Evolutionary conservation across 2,797 vertebrate genomes (phyloP).

Genomic region (Decapterus maruadsi): DNA sequence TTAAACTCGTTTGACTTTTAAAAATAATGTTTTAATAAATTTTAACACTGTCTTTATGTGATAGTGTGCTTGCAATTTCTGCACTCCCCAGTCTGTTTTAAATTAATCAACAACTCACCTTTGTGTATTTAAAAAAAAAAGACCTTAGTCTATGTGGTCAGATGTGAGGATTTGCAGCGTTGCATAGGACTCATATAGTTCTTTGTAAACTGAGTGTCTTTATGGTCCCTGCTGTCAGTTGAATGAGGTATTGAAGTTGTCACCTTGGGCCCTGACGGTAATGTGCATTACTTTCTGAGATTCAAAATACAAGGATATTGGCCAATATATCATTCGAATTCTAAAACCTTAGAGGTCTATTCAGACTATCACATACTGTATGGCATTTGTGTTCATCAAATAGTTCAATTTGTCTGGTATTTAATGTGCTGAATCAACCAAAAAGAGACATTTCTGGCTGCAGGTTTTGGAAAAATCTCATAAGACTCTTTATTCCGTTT

Average conservation of each 20-base stretch:
- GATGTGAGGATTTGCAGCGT: background rate
- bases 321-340: background rate
- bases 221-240: background rate
- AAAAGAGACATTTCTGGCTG: background rate
- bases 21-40: constrained; percentile 27
- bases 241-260: background rate
- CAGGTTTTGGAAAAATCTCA: background rate
- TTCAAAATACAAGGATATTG: background rate
- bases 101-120: background rate
- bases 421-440: background rate
- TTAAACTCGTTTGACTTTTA: background rate
- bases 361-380: background rate
- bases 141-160: background rate
- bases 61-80: constrained; percentile 4
- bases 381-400: background rate
- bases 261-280: background rate
- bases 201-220: background rate
- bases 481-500: background rate
- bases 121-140: background rate
- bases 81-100: background rate
- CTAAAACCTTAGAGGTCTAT: background rate
- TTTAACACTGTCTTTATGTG: constrained; percentile 5
- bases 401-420: background rate
- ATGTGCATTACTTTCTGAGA: background rate
- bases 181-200: background rate